Conservation (phyloP, 2,888 invertebrate genomes). For the Leptopilina myrica region DNA sequence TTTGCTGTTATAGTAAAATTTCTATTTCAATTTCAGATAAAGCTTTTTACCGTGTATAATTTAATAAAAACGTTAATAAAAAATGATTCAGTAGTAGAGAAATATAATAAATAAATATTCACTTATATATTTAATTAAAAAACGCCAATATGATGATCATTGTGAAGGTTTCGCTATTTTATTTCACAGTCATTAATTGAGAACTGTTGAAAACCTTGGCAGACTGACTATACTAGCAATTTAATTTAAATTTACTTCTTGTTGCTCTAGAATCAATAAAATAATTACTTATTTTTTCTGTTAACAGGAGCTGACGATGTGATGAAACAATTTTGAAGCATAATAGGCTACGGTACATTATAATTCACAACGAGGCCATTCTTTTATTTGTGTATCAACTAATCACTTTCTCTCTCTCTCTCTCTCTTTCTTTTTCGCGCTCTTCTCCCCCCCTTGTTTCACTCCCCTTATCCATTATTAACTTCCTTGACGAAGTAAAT, state of each 20-base stretch:
- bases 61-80: too few species aligned
- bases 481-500: slow-evolving; percentile 47
- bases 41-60: neutral
- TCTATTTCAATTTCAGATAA: too few species aligned
- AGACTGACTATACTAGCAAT: slow-evolving; percentile 62
- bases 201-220: slow-evolving; percentile 69
- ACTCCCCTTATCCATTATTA: slow-evolving; percentile 60
- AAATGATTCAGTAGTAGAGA: too few species aligned
- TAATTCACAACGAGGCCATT: slow-evolving; percentile 56
- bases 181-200: slow-evolving; percentile 62
- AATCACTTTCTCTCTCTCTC: slow-evolving; percentile 45
- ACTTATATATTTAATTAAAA: too few species aligned
- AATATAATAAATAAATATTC: too few species aligned
- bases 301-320: slow-evolving; percentile 74
- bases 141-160: slow-evolving; percentile 62
- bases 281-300: slow-evolving; percentile 28
- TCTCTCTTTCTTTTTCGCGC: too few species aligned
- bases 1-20: too few species aligned
- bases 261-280: slow-evolving; percentile 15
- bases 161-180: slow-evolving; percentile 66
- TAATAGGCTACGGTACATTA: slow-evolving; percentile 46
- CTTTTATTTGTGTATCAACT: slow-evolving; percentile 64
- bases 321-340: slow-evolving; percentile 67
- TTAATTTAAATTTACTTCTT: slow-evolving; percentile 24
- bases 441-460: slow-evolving; percentile 44